These are phyloP conservation scores for Pantherophis vulpinus DNA, from an alignment of 2,797 vertebrate species.

Conservation along the genomic window DNA sequence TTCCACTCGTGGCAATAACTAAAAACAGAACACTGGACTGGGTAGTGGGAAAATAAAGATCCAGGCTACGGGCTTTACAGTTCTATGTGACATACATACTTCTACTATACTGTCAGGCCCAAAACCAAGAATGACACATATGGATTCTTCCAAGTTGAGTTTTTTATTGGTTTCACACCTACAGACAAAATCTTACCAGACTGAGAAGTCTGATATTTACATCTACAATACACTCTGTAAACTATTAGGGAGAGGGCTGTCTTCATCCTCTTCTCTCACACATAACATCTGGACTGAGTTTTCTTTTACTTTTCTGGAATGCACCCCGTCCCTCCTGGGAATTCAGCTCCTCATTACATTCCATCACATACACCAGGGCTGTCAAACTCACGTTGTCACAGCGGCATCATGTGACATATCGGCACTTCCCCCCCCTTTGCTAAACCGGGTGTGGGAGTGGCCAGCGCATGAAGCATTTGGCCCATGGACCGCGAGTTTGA, in stretches of 20 bases:
- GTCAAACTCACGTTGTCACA: no score
- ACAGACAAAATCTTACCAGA: background rate
- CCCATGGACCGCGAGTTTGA: no score
- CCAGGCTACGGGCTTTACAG: background rate
- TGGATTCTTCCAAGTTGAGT: background rate
- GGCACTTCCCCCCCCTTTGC: no score
- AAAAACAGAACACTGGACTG: background rate
- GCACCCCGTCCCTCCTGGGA: no score
- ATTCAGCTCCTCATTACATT: background rate
- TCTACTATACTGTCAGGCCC: background rate
- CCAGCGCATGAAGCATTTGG: no score
- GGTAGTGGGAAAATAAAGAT: background rate
- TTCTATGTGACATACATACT: background rate
- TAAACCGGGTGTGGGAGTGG: no score
- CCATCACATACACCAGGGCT: background rate
- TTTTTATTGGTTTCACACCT: background rate
- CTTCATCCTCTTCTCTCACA: background rate
- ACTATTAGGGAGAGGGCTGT: background rate
- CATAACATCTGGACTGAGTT: background rate
- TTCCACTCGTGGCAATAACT: background rate
- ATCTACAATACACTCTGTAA: background rate
- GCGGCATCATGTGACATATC: no score
- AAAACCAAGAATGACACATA: background rate
- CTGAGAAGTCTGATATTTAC: background rate
- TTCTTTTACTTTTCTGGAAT: background rate